A percentile compares a stretch with the other conserved stretches of the same genome.
These are phyloP conservation scores for Callopanchax toddi DNA, from an alignment of 2,113 vertebrate species.

Conservation along the genomic window DNA sequence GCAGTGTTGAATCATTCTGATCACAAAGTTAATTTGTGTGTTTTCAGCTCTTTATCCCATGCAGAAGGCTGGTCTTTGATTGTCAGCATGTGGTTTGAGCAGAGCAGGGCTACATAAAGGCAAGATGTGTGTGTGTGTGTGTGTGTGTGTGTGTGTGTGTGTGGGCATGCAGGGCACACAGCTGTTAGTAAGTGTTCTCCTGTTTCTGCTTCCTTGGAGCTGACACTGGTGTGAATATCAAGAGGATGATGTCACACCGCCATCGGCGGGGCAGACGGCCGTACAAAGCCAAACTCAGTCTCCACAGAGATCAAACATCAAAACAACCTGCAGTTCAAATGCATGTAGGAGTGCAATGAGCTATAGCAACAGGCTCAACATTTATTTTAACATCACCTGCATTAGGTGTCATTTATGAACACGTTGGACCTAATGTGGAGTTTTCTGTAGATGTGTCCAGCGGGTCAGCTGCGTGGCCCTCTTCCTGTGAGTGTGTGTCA, in stretches of 20 bases:
- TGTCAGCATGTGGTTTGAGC: constrained; percentile 4
- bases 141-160: constrained; percentile 18
- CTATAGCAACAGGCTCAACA: too few species aligned
- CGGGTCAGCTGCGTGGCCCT: not conserved
- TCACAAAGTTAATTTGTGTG: not conserved
- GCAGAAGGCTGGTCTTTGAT: constrained; percentile 2
- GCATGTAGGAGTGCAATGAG: not conserved
- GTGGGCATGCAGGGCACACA: constrained; percentile 40
- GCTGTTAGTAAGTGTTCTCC: constrained; percentile 72
- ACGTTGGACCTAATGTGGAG: not conserved
- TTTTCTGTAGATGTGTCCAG: not conserved
- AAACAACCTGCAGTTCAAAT: constrained; percentile 49
- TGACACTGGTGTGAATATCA: constrained; percentile 72
- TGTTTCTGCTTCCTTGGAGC: constrained; percentile 71
- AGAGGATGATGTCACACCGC: constrained; percentile 72
- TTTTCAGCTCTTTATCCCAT: not conserved
- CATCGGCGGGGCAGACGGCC: constrained; percentile 30
- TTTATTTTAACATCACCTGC: not conserved
- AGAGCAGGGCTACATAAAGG: constrained; percentile 10
- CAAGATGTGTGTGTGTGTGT: constrained; percentile 13
- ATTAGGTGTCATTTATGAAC: not conserved
- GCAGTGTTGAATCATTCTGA: not conserved
- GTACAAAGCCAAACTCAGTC: constrained; percentile 67
- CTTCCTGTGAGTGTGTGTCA: constrained; percentile 11
- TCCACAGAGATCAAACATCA: constrained; percentile 74